Evolutionary conservation across 2,797 vertebrate genomes (phyloP), one percentile per base, ranked within the genome.

Genomic region (Eremophila alpestris): DNA sequence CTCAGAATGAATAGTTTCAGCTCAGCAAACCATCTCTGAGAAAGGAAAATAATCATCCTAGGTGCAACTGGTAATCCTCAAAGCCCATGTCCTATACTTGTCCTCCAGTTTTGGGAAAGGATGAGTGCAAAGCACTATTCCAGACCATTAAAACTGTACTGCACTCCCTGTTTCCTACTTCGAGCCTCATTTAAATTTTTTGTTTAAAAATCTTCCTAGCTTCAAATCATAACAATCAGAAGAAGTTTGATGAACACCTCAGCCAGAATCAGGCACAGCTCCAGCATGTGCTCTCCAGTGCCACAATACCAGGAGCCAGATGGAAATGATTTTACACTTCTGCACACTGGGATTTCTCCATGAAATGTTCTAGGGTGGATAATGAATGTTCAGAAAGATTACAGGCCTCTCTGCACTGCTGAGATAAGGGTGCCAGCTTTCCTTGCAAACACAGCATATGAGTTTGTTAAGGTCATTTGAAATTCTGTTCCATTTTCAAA

Each of bases 391-490:
- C 65, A 94, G 38, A 68, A 89, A 62, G 69, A 75, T 49, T 83
- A n/a, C 88, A 85, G 60, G 78, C 54, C 75, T 69, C 86, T 68
- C 75, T 92, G 78, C 34, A 55, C 78, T 71, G 51, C 4, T 1
- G 3, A 90, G 90, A 85, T 87, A 91, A 83, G 76, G 54, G 45
- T 78, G 69, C 69, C 64, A 76, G 84, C 79, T 69, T 69, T 83
- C 87, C 90, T 62, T 90, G 91, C 86, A 90, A 87, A 77, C 21
- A 73, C 41, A 83, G 75, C 71, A 41, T 13, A 34, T 9, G 46
- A 85, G 71, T 83, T 82, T 90, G 36, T 82, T 92, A 83, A 62
- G 79, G 84, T 89, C 63, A 92, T 85, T 19, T 77, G 56, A 92
- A 94, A 89, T 87, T 71, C 85, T 93, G 69, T 45, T 90, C 73